These are phyloP conservation scores for Butorides virescens DNA, from an alignment of 2,113 vertebrate species.

Conservation along the genomic window DNA sequence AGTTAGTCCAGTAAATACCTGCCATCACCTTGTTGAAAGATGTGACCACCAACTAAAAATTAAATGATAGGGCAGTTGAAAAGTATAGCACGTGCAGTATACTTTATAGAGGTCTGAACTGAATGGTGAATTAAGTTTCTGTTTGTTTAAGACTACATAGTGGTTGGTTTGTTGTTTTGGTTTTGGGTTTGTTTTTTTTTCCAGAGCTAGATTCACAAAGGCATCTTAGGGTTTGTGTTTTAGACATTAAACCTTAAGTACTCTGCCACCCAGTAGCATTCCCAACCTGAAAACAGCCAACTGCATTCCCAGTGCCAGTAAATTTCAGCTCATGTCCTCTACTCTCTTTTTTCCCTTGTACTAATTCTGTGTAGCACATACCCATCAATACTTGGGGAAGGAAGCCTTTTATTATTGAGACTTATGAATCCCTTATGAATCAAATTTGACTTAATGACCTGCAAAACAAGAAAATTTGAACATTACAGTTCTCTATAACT, in stretches of 20 bases:
- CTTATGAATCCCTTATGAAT: not conserved
- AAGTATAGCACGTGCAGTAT: not conserved
- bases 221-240: not conserved
- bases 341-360: not conserved
- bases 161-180: fast-evolving
- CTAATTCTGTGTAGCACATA: not conserved
- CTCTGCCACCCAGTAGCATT: not conserved
- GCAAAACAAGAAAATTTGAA: not conserved
- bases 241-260: not conserved
- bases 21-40: not conserved
- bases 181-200: not conserved
- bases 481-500: not conserved
- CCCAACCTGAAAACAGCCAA: not conserved
- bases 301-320: not conserved
- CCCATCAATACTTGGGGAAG: not conserved
- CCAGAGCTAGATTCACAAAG: not conserved
- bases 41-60: not conserved
- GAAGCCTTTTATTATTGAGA: not conserved
- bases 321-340: not conserved
- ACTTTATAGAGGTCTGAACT: not conserved
- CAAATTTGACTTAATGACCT: not conserved
- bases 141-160: not conserved
- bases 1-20: not conserved
- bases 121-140: not conserved
- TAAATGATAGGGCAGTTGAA: not conserved